phyloP scores from a whole-genome alignment of 2,797 vertebrate genomes.

The Microctenopoma steveboyesi region DNA sequence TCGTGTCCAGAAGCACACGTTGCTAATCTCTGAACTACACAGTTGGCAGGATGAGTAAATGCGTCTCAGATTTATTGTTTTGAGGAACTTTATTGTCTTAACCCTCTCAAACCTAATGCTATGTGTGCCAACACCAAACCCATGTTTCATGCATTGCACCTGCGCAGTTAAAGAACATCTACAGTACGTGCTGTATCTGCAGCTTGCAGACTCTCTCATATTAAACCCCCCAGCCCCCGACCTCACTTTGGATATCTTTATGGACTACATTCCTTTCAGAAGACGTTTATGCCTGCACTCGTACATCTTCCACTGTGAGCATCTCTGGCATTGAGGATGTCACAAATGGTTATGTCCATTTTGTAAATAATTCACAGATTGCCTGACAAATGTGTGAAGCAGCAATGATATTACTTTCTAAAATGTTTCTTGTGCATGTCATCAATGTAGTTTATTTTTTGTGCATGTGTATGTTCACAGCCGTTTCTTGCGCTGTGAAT shows the following conservation, averaged over 20 bases:
- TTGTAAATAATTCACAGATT: not conserved
- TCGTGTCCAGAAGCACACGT: not conserved
- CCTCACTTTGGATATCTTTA: not conserved
- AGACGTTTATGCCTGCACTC: not conserved
- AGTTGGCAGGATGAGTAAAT: slow-evolving; percentile 17
- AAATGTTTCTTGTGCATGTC: not conserved
- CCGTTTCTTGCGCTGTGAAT: too few species aligned
- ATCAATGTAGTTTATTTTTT: not conserved
- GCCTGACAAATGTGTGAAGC: too few species aligned
- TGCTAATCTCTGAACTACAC: slow-evolving; percentile 11
- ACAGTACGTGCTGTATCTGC: too few species aligned
- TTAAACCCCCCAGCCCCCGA: too few species aligned
- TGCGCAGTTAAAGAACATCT: too few species aligned
- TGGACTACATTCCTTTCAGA: not conserved
- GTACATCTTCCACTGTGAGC: too few species aligned
- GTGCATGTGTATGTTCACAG: too few species aligned
- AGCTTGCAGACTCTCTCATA: not conserved
- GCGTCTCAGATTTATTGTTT: not conserved
- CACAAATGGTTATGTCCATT: too few species aligned
- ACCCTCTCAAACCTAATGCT: too few species aligned
- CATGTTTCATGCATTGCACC: not conserved
- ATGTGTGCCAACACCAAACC: too few species aligned
- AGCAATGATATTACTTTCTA: not conserved
- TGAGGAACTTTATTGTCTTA: too few species aligned
- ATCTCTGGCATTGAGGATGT: not conserved